These are phyloP conservation scores for Tragopan temminckii DNA, from an alignment of 2,797 vertebrate species.

Conservation along the genomic window DNA sequence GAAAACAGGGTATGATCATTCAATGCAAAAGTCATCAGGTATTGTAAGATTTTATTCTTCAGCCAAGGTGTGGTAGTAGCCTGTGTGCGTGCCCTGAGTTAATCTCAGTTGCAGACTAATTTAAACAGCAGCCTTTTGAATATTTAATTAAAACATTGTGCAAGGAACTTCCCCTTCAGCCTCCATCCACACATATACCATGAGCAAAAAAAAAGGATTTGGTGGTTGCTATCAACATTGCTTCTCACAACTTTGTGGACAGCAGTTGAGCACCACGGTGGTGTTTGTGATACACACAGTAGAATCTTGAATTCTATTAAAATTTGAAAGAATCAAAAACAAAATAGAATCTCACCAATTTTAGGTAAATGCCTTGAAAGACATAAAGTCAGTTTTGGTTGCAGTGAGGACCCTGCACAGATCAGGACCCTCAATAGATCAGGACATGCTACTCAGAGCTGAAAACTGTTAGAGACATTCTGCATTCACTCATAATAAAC, in stretches of 20 bases:
- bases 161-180: not conserved
- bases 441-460: not conserved
- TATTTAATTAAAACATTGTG: not conserved
- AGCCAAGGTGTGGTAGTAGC: not conserved
- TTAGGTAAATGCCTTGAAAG: not conserved
- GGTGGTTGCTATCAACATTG: not conserved
- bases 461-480: conserved; percentile 8
- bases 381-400: not conserved
- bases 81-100: not conserved
- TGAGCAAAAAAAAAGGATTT: not conserved
- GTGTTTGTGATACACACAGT: not conserved
- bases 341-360: not conserved
- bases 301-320: not conserved
- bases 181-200: not conserved
- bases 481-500: conserved; percentile 8
- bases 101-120: not conserved
- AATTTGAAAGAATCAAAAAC: not conserved
- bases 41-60: not conserved
- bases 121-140: not conserved
- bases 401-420: not conserved
- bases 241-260: not conserved
- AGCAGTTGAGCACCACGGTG: not conserved
- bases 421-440: not conserved
- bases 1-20: not conserved
- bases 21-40: not conserved